Percentiles rank a stretch among this genome's conserved stretches.
phyloP scores from a whole-genome alignment of 1,140 invertebrate species.

The Contarinia nasturtii region DNA sequence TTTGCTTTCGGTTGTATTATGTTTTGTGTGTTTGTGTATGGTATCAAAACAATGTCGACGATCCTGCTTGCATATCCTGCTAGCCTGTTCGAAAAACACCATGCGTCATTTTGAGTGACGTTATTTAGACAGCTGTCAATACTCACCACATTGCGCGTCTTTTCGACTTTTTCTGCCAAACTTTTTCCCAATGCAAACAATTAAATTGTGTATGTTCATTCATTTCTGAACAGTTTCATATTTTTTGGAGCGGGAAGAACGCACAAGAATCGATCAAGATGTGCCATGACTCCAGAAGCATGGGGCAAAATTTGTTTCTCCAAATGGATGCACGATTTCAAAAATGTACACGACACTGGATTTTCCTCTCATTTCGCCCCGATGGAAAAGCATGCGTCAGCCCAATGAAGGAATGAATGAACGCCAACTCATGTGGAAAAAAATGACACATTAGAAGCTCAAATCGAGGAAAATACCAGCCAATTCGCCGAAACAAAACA shows the following conservation, averaged over 20 bases:
- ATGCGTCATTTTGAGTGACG: conserved; percentile 2
- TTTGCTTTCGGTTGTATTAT: no score
- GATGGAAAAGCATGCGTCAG: not conserved
- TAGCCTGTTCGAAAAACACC: conserved; percentile 1
- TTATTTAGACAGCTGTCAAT: conserved; percentile 1
- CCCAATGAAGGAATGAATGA: no score
- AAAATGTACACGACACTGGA: not conserved
- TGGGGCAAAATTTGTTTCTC: not conserved
- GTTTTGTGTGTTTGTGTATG: no score
- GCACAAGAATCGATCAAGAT: no score
- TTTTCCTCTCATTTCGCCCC: not conserved
- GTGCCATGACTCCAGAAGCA: no score
- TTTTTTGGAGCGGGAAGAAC: no score
- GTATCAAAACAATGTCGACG: not conserved
- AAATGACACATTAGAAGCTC: not conserved
- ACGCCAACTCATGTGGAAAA: no score
- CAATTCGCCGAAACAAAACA: no score
- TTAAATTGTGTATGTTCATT: no score
- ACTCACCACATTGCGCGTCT: no score
- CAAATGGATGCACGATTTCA: not conserved
- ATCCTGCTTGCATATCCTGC: not conserved
- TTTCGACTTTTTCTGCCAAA: not conserved
- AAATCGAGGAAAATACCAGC: no score
- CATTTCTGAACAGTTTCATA: no score
- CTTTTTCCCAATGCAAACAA: not conserved